Evolutionary conservation across 2,113 vertebrate genomes (phyloP), one percentile per base, ranked within the genome.

Genomic region (Gymnocephalus cernua): DNA sequence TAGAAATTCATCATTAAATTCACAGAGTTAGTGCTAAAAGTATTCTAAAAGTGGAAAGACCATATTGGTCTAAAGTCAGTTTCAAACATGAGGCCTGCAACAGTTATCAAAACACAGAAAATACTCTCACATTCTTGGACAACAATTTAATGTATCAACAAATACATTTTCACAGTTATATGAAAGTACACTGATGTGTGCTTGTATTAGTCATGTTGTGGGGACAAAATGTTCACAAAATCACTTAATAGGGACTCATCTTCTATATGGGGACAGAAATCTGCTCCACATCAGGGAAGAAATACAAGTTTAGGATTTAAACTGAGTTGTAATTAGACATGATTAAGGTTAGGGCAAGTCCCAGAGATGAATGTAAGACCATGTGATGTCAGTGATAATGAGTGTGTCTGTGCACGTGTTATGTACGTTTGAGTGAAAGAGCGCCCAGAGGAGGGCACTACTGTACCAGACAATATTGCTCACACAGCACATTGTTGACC

Each of bases 371-470:
- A 57, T 6, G 25, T 14, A 6, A 45, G 15, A 16, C 19, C 3
- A 3, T 8, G 18, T 41, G 38, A 16, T 32, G 35, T 63, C 16
- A 44, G 35, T 23, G 32, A 27, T 18, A 44, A 48, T 47, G 27
- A 47, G 38, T 44, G 62, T 57, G 25, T 80, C 14, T 65, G 8
- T 80, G 50, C 32, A 29, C 3, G 6, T 66, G 14, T 58, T 11
- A 27, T 84, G 80, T 73, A 44, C 71, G 65, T 68, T 35, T 63
- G 75, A 75, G 25, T 27, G 73, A 53, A 7, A 54, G 48, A 70
- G 77, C 69, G 83, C 76, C 93, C 93, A 95, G 92, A 85, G 91
- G 94, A 92, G 91, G 93, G 93, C 91, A 91, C 92, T 85, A 84
- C 87, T 78, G 84, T 87, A 90, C 80, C 84, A 85, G 74, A 74